These are phyloP conservation scores for Bombyx mandarina DNA, from an alignment of 1,140 invertebrate genomes.

Conservation along the genomic window DNA sequence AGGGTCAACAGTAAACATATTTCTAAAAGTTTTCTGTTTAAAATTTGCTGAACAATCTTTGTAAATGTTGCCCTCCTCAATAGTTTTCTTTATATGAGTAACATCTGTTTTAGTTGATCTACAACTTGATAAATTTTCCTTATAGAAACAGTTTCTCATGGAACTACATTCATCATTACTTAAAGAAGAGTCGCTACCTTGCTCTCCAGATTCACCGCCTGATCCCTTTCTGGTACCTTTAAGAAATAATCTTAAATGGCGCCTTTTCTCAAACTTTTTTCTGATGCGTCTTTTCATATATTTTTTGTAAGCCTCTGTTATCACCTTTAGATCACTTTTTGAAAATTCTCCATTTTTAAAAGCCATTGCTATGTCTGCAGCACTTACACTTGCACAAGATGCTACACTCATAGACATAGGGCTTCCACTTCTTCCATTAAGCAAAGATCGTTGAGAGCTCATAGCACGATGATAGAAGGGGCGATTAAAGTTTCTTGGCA, in stretches of 20 bases:
- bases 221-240: slow-evolving; percentile 28
- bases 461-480: slow-evolving; percentile 23
- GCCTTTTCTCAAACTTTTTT: slow-evolving; percentile 39
- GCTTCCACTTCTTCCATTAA: slow-evolving; percentile 40
- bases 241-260: slow-evolving; percentile 30
- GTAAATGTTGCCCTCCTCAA: slow-evolving; percentile 27
- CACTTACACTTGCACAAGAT: slow-evolving; percentile 28
- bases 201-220: slow-evolving; percentile 42
- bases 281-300: slow-evolving; percentile 27
- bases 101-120: slow-evolving; percentile 24
- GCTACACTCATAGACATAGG: slow-evolving; percentile 27
- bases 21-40: slow-evolving; percentile 26
- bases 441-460: slow-evolving; percentile 21
- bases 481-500: slow-evolving; percentile 21
- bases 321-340: slow-evolving; percentile 36
- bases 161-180: slow-evolving; percentile 49
- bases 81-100: slow-evolving; percentile 17
- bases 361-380: slow-evolving; percentile 39
- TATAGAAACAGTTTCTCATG: slow-evolving; percentile 25
- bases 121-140: slow-evolving; percentile 26
- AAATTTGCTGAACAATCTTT: slow-evolving; percentile 32
- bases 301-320: slow-evolving; percentile 44
- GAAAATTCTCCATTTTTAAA: slow-evolving; percentile 46
- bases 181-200: slow-evolving; percentile 44
- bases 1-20: slow-evolving; percentile 16